Evolutionary conservation across 2,113 vertebrate species (phyloP), one percentile per base, ranked within the genome.

Genomic region (Columba janthina): DNA sequence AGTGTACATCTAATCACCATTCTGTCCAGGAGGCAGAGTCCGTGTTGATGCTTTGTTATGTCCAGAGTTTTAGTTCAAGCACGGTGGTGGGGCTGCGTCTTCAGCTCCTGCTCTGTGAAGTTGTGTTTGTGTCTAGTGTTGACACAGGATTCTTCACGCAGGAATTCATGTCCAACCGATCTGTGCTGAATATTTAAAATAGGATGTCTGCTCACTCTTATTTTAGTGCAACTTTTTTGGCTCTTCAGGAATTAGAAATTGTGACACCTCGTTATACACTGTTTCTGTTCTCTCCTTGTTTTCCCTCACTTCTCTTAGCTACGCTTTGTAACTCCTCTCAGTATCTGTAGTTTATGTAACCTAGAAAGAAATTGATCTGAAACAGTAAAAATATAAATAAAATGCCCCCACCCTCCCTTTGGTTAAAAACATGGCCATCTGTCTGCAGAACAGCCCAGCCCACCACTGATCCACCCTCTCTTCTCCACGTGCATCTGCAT

Each of bases 321-420:
- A 15, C 36, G 9, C 76, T 89, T 62, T 54, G 60, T 80, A 73
- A 61, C 85, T 94, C 69, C 56, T 90, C 84, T 84, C 85, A 28
- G 21, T 80, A 57, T 73, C 89, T 86, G 71, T 77, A 44, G 62
- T 84, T 96, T 77, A 51, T 67, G 75, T 72, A 96, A 71, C 83
- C 90, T 81, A 94, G 94, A 94, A 85, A 93, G 61, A 93, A 93
- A 96, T 86, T 20, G 93, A 93, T 94, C 94, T 57, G 84, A 88
- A 85, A 85, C 79, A 28, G 22, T 71, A 81, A 81, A 96, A 90
- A 93, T 91, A 80, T 36, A 10, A 73, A 80, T 36, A 10, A 73
- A 80, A 69, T 94, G 73, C 80, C 93, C 80, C 56, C 90, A 44
- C 65, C 34, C 84, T 84, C 26, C 73, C n/a, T 32, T 65, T 78